Percentiles rank a stretch among this genome's conserved stretches.
Evolutionary conservation across 2,888 invertebrate genomes (phyloP).

Genomic region (Aproaerema taeniolella): DNA sequence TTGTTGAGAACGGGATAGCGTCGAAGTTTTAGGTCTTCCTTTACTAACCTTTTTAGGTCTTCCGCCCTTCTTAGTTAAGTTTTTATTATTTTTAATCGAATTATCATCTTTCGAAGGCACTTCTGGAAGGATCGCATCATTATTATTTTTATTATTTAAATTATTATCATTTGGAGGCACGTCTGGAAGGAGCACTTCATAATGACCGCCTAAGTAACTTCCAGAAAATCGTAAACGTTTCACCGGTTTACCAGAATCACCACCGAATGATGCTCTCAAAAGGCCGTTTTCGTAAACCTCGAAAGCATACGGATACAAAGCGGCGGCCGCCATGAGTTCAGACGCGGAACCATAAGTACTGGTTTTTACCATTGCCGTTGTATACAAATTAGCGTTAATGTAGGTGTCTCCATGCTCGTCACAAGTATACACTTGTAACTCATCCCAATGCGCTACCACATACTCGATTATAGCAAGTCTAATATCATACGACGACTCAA

Average conservation of each 20-base stretch:
- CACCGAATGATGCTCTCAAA: conserved; percentile 10
- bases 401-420: conserved; percentile 19
- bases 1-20: conserved; percentile 8
- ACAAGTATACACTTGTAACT: conserved; percentile 21
- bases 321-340: conserved; percentile 20
- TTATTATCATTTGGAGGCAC: background rate
- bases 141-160: no score
- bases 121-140: background rate
- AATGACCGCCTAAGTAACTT: conserved; percentile 13
- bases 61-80: background rate
- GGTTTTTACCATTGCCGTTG: conserved; percentile 18
- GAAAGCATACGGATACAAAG: conserved; percentile 19
- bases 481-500: conserved; percentile 17
- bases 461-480: conserved; percentile 17
- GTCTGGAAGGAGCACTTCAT: conserved; percentile 1
- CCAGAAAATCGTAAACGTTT: conserved; percentile 17
- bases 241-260: conserved; percentile 2
- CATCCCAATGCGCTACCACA: conserved; percentile 21
- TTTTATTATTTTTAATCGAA: background rate
- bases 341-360: conserved; percentile 21
- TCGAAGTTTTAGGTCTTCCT: conserved; percentile 10
- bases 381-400: conserved; percentile 19
- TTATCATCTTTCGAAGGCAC: background rate
- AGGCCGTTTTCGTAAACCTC: conserved; percentile 18
- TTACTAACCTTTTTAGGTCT: conserved; percentile 4